These are phyloP conservation scores for Cryptus viduatorius DNA, from an alignment of 2,888 invertebrate genomes.

Conservation along the genomic window DNA sequence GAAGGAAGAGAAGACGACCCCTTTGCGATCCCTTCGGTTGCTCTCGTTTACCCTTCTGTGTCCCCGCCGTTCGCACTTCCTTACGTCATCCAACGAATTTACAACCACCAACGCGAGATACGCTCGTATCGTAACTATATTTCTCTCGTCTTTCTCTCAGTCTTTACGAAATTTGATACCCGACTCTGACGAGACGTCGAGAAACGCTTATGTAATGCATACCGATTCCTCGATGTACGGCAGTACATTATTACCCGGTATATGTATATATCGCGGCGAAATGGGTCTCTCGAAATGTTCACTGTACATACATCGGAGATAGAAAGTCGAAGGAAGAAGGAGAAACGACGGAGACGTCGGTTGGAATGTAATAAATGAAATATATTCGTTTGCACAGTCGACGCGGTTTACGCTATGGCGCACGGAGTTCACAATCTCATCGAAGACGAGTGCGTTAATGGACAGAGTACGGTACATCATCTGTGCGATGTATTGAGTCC, in stretches of 20 bases:
- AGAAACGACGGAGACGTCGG: not conserved
- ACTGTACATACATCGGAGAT: not conserved
- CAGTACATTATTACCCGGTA: not conserved
- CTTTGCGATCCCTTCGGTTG: not conserved
- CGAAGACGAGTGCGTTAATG: conserved; percentile 86
- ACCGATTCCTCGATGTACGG: conserved; percentile 15
- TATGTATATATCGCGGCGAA: not conserved
- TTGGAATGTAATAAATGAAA: conserved; percentile 43
- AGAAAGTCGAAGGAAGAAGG: not conserved
- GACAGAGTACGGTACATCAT: conserved; percentile 80
- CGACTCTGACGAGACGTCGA: conserved; percentile 6
- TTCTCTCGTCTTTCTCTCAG: not conserved
- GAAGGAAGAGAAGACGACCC: not conserved
- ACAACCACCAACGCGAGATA: conserved; percentile 7
- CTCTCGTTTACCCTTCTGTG: conserved; percentile 34
- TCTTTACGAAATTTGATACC: conserved; percentile 47
- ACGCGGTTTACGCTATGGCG: conserved; percentile 92
- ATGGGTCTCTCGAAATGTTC: conserved; percentile 23
- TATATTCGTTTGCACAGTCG: conserved; percentile 85
- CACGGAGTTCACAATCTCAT: conserved; percentile 89
- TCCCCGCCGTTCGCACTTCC: conserved; percentile 22
- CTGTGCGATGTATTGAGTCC: conserved; percentile 85
- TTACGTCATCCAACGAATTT: conserved; percentile 32
- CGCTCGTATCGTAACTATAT: not conserved
- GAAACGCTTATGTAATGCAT: conserved; percentile 32